phyloP scores from a whole-genome alignment of 2,113 vertebrate genomes.

The Chaetura pelagica region DNA sequence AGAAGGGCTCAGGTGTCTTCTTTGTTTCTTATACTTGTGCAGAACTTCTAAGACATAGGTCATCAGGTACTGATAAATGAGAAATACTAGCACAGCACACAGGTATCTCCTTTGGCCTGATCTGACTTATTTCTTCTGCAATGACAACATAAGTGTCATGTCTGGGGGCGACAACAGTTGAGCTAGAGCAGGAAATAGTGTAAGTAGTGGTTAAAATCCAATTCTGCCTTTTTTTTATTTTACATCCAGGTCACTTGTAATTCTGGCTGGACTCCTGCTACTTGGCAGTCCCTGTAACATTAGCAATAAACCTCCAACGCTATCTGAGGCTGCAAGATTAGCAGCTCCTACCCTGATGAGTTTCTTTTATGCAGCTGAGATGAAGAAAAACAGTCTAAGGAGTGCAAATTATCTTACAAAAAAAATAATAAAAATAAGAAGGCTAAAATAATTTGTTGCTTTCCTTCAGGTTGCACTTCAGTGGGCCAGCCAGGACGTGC shows the following conservation, averaged over 20 bases:
- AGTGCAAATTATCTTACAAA: neutral
- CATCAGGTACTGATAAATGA: neutral
- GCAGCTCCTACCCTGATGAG: neutral
- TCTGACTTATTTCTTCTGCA: neutral
- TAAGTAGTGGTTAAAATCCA: neutral
- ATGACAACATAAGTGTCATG: neutral
- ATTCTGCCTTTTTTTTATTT: neutral
- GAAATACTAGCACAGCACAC: neutral
- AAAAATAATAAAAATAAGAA: neutral
- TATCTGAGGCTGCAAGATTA: constrained; percentile 6
- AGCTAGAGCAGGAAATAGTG: neutral
- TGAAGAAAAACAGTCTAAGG: constrained; percentile 2
- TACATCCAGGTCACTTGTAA: neutral
- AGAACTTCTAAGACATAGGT: neutral
- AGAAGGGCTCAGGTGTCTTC: neutral
- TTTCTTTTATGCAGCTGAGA: constrained; percentile 19
- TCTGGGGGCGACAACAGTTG: neutral
- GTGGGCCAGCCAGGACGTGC: neutral
- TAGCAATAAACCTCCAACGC: constrained; percentile 29
- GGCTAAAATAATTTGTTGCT: neutral
- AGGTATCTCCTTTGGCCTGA: neutral
- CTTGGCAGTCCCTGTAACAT: constrained; percentile 12
- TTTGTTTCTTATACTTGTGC: neutral
- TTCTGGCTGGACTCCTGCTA: neutral
- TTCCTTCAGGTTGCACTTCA: constrained; percentile 26